Evolutionary conservation across 2,113 vertebrate species (phyloP), one percentile per base, ranked within the genome.

Genomic region (Orientallactaga bullata): DNA sequence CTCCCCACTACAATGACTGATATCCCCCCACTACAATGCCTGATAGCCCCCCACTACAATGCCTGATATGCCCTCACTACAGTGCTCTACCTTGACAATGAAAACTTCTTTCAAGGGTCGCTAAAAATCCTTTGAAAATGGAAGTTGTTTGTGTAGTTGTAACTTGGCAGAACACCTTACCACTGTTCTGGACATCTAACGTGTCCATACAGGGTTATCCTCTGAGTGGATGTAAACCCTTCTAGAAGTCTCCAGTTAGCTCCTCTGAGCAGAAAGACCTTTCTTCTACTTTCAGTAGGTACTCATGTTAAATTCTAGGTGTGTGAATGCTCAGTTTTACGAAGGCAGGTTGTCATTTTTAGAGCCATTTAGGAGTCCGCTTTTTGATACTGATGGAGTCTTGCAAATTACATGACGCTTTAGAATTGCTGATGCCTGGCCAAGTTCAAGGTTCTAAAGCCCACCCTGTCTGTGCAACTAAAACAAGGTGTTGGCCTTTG

Each of bases 361-460:
- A 42, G 97, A 97, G 97, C 96, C 97, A 96, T 96, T 97, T 97
- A 97, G 96, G 96, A 93, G 35, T 78, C 51, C 82, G 88, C 39
- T 51, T 89, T 80, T 78, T 35, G 15, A 12, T 30, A 68, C 71
- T 76, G 17, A 35, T 39, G 8, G 28, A 37, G 1, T 0, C 35
- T 69, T 87, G 47, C 61, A 55, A 55, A 77, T 60, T 63, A 87
- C 61, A 30, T 42, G 55, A 71, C 24, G 17, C 88, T 65, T 91
- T 78, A 58, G 63, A 71, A 21, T 94, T 55, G 81, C 85, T 91
- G 28, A 32, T 77, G 32, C 24, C 91, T 76, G 89, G 42, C 87
- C 94, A 60, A 61, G 84, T 51, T 92, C 71, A 69, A 71, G 42
- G 55, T 74, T 94, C 93, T 85, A 32, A 95, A 93, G 47, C 60